Conservation (phyloP, 2,888 invertebrate genomes). For the Caenorhabditis sp. region DNA sequence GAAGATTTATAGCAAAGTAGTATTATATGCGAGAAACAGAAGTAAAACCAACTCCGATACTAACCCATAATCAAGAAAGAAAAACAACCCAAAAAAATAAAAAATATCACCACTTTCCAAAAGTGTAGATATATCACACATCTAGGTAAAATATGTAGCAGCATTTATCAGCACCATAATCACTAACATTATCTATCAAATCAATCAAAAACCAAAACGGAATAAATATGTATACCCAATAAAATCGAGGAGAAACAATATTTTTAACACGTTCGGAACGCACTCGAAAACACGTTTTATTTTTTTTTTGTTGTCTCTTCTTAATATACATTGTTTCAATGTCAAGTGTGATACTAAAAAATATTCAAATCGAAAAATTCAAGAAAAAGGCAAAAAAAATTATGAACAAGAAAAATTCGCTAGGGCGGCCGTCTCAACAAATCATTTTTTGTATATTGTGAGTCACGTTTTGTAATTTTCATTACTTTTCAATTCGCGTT, state of each 20-base stretch:
- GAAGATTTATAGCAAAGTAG: no score
- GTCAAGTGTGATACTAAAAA: background rate
- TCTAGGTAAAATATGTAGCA: no score
- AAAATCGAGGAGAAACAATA: background rate
- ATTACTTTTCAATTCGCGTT: constrained; percentile 1
- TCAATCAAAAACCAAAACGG: background rate
- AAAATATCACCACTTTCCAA: no score
- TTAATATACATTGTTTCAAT: background rate
- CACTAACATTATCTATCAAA: background rate
- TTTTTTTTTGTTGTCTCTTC: background rate
- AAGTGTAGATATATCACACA: no score
- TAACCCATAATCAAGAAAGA: no score
- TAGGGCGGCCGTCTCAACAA: background rate
- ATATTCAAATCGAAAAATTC: background rate
- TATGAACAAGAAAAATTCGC: background rate
- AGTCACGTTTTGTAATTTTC: background rate
- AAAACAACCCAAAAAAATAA: no score
- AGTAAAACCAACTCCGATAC: no score
- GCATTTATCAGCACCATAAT: background rate
- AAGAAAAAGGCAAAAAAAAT: background rate
- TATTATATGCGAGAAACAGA: no score
- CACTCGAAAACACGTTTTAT: background rate
- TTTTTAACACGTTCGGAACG: constrained; percentile 1
- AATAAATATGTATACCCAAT: background rate
- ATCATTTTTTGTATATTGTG: background rate